A percentile compares a stretch with the other conserved stretches of the same genome.
Conservation (phyloP, 2,113 vertebrate species). For the Neodon shergylaensis region DNA sequence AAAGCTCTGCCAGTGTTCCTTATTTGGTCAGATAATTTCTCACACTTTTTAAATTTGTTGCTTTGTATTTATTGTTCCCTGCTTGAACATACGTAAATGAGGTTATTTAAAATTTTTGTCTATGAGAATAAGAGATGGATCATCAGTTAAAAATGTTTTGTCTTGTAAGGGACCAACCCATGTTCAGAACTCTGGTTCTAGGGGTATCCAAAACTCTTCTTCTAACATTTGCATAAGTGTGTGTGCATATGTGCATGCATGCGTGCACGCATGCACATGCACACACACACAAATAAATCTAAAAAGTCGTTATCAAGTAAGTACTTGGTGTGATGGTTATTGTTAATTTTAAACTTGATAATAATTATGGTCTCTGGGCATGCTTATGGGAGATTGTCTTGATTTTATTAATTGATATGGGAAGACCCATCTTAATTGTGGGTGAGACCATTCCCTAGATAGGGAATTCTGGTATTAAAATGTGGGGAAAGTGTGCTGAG, state of each 20-base stretch:
- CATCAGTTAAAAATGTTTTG: not conserved
- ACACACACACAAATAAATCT: not conserved
- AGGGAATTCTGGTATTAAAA: not conserved
- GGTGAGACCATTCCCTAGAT: not conserved
- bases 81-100: not conserved
- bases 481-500: not conserved
- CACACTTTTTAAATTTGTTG: not conserved
- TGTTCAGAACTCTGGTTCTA: not conserved
- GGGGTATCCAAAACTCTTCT: not conserved
- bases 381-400: not conserved
- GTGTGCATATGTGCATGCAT: not conserved
- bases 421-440: not conserved
- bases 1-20: not conserved
- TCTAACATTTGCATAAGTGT: not conserved
- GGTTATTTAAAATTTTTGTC: not conserved
- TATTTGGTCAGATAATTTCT: not conserved
- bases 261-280: fast-evolving
- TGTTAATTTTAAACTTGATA: not conserved
- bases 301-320: not conserved
- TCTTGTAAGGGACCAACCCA: not conserved
- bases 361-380: not conserved
- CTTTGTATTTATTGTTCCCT: not conserved
- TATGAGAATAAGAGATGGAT: not conserved
- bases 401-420: not conserved
- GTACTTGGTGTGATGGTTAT: not conserved